Base-by-base conservation (phyloP, 2,797 vertebrate species). In the Cheirogaleus major region DNA sequence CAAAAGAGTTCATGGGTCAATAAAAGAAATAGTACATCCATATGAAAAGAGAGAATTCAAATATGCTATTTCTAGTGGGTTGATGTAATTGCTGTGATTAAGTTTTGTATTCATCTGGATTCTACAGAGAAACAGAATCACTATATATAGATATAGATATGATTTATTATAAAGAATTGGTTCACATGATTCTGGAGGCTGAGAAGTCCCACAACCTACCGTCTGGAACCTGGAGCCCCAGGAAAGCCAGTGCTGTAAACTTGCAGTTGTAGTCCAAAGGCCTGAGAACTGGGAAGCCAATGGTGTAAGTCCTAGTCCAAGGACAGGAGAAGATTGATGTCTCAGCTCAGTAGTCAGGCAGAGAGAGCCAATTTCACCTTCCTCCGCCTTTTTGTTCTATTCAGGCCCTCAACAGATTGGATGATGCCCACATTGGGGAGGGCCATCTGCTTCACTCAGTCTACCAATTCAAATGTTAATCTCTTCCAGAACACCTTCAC, bases 21-120 rank as follows among this genome's bases (percentile, higher is more conserved):
- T 82, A 91, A 35, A 82, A 63, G 30, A 45, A 93, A 78, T 87
- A 81, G 80, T 52, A 89, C 30, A 41, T 88, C 52, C 75, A 18
- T 18, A 85, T 92, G 61, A 94, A 93, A 91, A 92, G 48, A 80
- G 35, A 86, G 32, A 84, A 86, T 78, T 97, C 38, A 86, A 89
- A 90, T 81, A 81, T 59, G 23, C 69, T 92, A 52, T 84, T 89
- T 85, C 41, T 92, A 89, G 45, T 81, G 11, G 80, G 45, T 82
- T 94, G 52, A 59, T 57, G 70, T 86, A 91, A 92, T 90, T 92
- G 52, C 30, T 48, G 43, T 59, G 85, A 86, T 90, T 57, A 89
- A 94, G 84, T 43, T 89, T 76, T 45, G 70, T 48, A 38, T 75
- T 76, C 61, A 32, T 63, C 57, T 79, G 23, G 23, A 57, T 38